A percentile compares a stretch with the other conserved stretches of the same genome.
Conservation (phyloP, 2,113 vertebrate species). For the Brachyhypopomus occidentalis region DNA sequence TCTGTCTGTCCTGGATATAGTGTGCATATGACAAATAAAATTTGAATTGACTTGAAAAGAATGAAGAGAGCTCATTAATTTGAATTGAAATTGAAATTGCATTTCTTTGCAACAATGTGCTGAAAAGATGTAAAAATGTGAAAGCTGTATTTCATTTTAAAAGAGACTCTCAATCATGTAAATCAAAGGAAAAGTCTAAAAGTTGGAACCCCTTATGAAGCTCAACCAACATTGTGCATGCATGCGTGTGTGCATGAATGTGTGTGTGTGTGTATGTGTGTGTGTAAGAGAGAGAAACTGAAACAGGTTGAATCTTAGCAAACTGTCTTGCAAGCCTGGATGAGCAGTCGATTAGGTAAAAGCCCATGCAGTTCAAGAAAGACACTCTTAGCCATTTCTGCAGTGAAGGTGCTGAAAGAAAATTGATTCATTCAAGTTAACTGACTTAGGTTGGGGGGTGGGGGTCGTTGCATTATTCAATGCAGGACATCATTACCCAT, state of each 20-base stretch:
- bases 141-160: background rate
- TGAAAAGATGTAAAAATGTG: background rate
- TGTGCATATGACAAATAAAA: no score
- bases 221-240: background rate
- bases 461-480: constrained; percentile 3
- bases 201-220: constrained; percentile 4
- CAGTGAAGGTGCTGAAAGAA: constrained; percentile 22
- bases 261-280: background rate
- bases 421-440: constrained; percentile 37
- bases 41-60: background rate
- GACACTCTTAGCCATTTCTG: constrained; percentile 18
- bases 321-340: constrained; percentile 42
- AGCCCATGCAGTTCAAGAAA: constrained; percentile 31
- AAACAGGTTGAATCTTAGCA: constrained; percentile 38
- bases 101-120: background rate
- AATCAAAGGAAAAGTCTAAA: constrained; percentile 14
- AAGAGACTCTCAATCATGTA: constrained; percentile 20
- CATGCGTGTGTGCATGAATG: background rate
- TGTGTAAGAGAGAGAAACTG: constrained; percentile 6
- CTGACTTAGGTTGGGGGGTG: constrained; percentile 11
- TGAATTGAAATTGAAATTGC: no score
- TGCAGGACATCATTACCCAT: background rate
- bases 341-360: constrained; percentile 47
- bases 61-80: background rate
- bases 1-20: no score